Percentiles rank a stretch among this genome's conserved stretches.
phyloP scores from a whole-genome alignment of 2,113 vertebrate species.

The Galemys pyrenaicus region DNA sequence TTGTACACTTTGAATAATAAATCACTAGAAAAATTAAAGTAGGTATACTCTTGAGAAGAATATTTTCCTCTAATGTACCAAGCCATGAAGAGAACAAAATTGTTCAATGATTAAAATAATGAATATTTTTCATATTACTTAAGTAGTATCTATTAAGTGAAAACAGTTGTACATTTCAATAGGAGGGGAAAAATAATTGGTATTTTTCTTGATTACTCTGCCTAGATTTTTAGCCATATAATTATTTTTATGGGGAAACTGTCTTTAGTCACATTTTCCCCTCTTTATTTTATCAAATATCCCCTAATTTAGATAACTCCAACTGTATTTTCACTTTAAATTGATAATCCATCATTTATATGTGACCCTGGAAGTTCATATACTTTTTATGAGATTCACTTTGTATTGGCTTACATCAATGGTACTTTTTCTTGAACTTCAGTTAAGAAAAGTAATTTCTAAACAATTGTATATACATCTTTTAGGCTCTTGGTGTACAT shows the following conservation, averaged over 20 bases:
- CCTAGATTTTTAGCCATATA: constrained; percentile 38
- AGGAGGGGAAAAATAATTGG: neutral
- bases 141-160: neutral
- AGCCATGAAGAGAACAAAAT: neutral
- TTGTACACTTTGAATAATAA: constrained; percentile 7
- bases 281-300: neutral
- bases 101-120: neutral
- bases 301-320: neutral
- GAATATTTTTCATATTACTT: constrained; percentile 22
- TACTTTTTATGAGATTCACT: constrained; percentile 10
- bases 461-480: no score
- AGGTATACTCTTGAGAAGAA: neutral
- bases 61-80: neutral
- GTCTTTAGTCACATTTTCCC: neutral
- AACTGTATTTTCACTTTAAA: constrained; percentile 17
- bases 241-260: constrained; percentile 11
- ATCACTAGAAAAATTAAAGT: constrained; percentile 17
- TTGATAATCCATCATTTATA: neutral
- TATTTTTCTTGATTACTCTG: constrained; percentile 4
- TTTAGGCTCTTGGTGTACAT: no score
- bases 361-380: neutral
- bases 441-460: neutral
- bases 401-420: neutral
- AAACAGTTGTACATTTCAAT: constrained; percentile 10
- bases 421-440: neutral